phyloP scores from a whole-genome alignment of 64 coral and sea anemone genomes.

The Porites lutea region DNA sequence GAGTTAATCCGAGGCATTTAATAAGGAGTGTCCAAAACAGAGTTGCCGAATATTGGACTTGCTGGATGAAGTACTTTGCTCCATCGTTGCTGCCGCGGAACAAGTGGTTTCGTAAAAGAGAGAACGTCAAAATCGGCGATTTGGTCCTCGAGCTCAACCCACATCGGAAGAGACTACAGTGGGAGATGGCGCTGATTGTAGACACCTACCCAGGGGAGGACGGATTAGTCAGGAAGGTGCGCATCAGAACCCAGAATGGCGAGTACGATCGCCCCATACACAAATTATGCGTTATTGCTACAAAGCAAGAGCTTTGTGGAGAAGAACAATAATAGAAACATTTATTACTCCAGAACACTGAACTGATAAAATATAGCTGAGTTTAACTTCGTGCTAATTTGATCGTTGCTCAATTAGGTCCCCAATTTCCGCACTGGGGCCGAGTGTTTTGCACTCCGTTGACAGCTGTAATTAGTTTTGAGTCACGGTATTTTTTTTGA shows the following conservation, averaged over 20 bases:
- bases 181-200: constrained; percentile 71
- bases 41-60: constrained; percentile 56
- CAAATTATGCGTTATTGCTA: constrained; percentile 54
- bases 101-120: constrained; percentile 59
- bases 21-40: constrained; percentile 49
- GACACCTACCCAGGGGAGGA: constrained; percentile 52
- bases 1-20: constrained; percentile 73
- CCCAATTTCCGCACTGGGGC: too few species aligned
- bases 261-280: constrained; percentile 77
- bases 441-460: too few species aligned
- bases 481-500: too few species aligned
- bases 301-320: constrained; percentile 47
- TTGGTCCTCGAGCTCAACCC: constrained; percentile 56
- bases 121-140: constrained; percentile 73
- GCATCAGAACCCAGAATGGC: constrained; percentile 45
- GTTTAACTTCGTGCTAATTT: too few species aligned
- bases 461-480: too few species aligned
- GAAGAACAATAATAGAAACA: constrained; percentile 16
- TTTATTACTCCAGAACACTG: too few species aligned
- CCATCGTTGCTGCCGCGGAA: constrained; percentile 56
- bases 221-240: constrained; percentile 44
- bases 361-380: too few species aligned
- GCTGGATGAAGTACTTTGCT: constrained; percentile 69
- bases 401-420: too few species aligned
- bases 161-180: constrained; percentile 54